A percentile compares a stretch with the other conserved stretches of the same genome.
Conservation (phyloP, 2,888 invertebrate genomes). For the Agonopterix heracliana region DNA sequence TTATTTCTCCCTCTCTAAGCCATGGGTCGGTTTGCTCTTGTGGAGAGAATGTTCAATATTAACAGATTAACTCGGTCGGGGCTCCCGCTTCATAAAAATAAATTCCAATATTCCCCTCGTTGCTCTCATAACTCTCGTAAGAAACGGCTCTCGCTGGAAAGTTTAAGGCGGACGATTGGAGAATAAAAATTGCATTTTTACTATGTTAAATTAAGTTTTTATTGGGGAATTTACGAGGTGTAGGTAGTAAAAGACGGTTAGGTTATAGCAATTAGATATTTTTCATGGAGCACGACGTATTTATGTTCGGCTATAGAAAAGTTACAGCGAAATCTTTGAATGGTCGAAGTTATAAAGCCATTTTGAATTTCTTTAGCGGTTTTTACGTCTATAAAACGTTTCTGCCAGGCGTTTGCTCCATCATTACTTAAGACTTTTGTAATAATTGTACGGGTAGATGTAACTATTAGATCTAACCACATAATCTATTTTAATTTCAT, state of each 20-base stretch:
- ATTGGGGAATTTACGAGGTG: slow-evolving; percentile 53
- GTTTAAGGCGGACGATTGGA: slow-evolving; percentile 63
- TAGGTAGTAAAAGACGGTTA: slow-evolving; percentile 16
- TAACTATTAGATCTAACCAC: too few relatives aligned
- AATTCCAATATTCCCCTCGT: slow-evolving; percentile 64
- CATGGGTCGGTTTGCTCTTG: slow-evolving; percentile 43
- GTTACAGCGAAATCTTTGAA: slow-evolving; percentile 17
- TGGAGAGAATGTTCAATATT: slow-evolving; percentile 64
- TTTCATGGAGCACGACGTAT: slow-evolving; percentile 18
- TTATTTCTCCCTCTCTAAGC: slow-evolving; percentile 19
- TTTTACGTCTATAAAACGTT: neutral
- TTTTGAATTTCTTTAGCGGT: neutral
- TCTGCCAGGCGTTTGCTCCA: too few relatives aligned
- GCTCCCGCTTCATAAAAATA: slow-evolving; percentile 63
- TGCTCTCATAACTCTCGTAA: slow-evolving; percentile 62
- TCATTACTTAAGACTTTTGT: too few relatives aligned
- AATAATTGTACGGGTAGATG: too few relatives aligned
- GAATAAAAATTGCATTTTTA: slow-evolving; percentile 69
- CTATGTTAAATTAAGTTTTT: slow-evolving; percentile 65
- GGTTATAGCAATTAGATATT: slow-evolving; percentile 27
- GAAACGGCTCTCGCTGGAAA: slow-evolving; percentile 61
- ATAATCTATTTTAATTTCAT: too few relatives aligned
- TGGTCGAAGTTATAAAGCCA: slow-evolving; percentile 4
- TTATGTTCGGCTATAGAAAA: slow-evolving; percentile 19
- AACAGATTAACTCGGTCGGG: slow-evolving; percentile 64